phyloP scores from a whole-genome alignment of 2,888 invertebrate genomes.

The Eristalinus aeneus region DNA sequence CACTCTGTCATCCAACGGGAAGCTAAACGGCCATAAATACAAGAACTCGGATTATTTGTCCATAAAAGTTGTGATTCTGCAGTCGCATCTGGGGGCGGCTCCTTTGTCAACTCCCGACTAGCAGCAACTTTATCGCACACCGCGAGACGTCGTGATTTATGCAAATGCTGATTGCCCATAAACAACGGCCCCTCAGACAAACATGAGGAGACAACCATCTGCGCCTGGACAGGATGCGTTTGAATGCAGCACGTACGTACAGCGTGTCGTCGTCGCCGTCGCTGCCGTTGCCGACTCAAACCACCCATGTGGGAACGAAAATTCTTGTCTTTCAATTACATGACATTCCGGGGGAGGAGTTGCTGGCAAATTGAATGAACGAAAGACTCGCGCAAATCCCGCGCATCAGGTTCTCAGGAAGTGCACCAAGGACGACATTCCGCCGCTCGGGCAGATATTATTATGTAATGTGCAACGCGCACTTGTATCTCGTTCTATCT shows the following conservation, averaged over 20 bases:
- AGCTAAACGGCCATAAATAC: slow-evolving; percentile 4
- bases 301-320: slow-evolving; percentile 55
- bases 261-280: no score
- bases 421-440: slow-evolving; percentile 65
- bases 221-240: slow-evolving; percentile 37
- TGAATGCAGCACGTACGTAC: slow-evolving; percentile 22
- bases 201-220: slow-evolving; percentile 2
- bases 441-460: slow-evolving; percentile 50
- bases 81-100: slow-evolving; percentile 8
- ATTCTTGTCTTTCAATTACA: slow-evolving; percentile 66
- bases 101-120: slow-evolving; percentile 32
- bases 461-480: slow-evolving; percentile 43
- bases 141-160: slow-evolving; percentile 48
- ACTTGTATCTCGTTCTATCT: background rate
- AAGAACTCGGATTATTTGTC: slow-evolving; percentile 25
- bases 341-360: slow-evolving; percentile 55
- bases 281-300: slow-evolving; percentile 7
- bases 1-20: background rate
- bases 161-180: slow-evolving; percentile 53
- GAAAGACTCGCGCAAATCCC: slow-evolving; percentile 15
- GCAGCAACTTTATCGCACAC: slow-evolving; percentile 59
- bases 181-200: background rate
- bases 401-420: slow-evolving; percentile 64
- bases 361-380: slow-evolving; percentile 8
- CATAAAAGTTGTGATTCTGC: slow-evolving; percentile 43